phyloP scores from a whole-genome alignment of 2,113 vertebrate genomes.

The Gila orcuttii region DNA sequence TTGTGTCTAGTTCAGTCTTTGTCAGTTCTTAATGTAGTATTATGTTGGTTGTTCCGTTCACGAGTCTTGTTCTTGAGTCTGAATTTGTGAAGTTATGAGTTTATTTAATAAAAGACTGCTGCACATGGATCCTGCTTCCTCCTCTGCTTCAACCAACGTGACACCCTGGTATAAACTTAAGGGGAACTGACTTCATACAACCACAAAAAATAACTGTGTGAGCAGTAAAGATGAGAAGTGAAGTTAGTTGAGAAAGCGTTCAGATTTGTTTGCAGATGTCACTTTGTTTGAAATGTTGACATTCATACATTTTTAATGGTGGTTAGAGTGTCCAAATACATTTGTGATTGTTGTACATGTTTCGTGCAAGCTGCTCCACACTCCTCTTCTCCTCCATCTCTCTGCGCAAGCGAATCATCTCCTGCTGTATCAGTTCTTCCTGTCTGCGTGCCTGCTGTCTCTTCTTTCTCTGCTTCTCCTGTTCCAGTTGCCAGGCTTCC shows the following conservation, averaged over 20 bases:
- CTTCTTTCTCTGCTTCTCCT: constrained; percentile 76
- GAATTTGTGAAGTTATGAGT: too few species aligned
- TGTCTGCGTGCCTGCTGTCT: constrained; percentile 77
- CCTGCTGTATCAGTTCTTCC: constrained; percentile 83
- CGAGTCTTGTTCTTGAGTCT: too few species aligned
- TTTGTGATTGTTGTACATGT: constrained; percentile 72
- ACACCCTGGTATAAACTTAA: background rate
- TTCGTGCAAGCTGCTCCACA: constrained; percentile 72
- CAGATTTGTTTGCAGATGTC: background rate
- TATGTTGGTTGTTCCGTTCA: too few species aligned
- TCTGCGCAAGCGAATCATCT: constrained; percentile 84
- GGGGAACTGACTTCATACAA: background rate
- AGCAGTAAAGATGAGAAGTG: background rate
- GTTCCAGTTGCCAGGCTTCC: constrained; percentile 77
- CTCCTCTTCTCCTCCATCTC: constrained; percentile 82
- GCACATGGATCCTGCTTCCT: too few species aligned
- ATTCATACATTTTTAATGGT: background rate
- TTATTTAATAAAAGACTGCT: too few species aligned
- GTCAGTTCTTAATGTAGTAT: too few species aligned
- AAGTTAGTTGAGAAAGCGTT: background rate
- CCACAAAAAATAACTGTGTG: background rate
- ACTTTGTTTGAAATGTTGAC: background rate
- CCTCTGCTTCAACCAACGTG: too few species aligned
- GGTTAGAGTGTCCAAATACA: background rate
- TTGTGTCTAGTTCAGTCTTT: too few species aligned